Evolutionary conservation across 2,113 vertebrate species (phyloP).

Genomic region (Parus major): DNA sequence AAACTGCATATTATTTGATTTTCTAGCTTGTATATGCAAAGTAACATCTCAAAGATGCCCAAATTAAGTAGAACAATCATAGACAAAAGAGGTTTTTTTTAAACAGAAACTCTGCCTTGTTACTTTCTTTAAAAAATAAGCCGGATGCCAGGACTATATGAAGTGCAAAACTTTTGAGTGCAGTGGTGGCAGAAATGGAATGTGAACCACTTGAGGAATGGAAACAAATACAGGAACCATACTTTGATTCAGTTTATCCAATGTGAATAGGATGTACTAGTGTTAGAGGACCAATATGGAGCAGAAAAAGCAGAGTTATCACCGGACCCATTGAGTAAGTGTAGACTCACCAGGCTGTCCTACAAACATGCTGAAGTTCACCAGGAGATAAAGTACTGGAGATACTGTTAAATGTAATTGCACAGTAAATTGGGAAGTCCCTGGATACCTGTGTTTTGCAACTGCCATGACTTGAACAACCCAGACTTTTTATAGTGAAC

Average conservation of each 20-base stretch:
- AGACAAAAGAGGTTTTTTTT: not conserved
- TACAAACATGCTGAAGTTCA: not conserved
- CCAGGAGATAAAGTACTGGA: not conserved
- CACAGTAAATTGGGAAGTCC: not conserved
- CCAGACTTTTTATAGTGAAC: not conserved
- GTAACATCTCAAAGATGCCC: not conserved
- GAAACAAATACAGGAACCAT: not conserved
- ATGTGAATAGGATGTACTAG: not conserved
- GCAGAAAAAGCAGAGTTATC: not conserved
- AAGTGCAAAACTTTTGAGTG: not conserved
- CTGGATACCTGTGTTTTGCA: not conserved
- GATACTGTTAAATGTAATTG: not conserved
- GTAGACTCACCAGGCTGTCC: not conserved
- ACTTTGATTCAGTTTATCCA: not conserved
- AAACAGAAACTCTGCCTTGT: not conserved
- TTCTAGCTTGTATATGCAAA: not conserved
- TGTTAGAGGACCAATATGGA: not conserved
- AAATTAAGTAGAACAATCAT: not conserved
- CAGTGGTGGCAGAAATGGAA: not conserved
- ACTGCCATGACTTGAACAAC: not conserved
- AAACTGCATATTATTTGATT: not conserved
- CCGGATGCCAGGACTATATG: not conserved
- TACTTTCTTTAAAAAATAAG: not conserved
- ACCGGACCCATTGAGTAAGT: not conserved
- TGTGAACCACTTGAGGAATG: not conserved